phyloP scores from a whole-genome alignment of 2,797 vertebrate species.

The Pseudochirops corinnae region DNA sequence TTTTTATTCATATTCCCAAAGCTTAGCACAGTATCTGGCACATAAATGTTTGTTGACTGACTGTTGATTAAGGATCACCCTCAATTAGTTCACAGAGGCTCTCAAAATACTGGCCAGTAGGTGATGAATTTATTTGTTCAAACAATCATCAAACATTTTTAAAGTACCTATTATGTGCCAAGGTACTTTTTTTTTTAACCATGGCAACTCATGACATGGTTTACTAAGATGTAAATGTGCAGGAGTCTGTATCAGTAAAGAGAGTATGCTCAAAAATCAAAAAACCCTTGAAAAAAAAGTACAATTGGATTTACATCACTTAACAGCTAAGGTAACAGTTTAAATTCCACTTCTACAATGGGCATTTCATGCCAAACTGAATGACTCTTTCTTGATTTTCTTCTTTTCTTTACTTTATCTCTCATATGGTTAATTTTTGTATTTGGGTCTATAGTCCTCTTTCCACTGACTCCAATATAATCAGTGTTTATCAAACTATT shows the following conservation, averaged over 20 bases:
- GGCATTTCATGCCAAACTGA: background rate
- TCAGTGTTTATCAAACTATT: background rate
- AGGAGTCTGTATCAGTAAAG: background rate
- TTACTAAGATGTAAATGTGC: background rate
- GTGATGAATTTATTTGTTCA: background rate
- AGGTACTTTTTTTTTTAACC: background rate
- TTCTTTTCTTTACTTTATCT: background rate
- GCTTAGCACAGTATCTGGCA: background rate
- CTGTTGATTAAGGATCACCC: background rate
- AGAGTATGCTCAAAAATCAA: background rate
- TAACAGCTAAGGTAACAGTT: background rate
- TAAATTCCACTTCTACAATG: background rate
- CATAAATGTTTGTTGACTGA: background rate
- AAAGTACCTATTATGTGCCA: background rate
- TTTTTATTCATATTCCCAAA: background rate
- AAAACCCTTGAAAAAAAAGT: background rate
- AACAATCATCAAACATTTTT: background rate
- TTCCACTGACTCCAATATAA: background rate
- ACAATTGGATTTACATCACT: no score
- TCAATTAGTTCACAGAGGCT: background rate
- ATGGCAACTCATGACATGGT: background rate
- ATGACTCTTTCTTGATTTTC: background rate
- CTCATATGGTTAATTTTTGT: background rate
- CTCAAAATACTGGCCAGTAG: background rate
- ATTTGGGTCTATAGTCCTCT: background rate